Conservation (phyloP, 64 coral and sea anemone species). For the Pocillopora verrucosa region DNA sequence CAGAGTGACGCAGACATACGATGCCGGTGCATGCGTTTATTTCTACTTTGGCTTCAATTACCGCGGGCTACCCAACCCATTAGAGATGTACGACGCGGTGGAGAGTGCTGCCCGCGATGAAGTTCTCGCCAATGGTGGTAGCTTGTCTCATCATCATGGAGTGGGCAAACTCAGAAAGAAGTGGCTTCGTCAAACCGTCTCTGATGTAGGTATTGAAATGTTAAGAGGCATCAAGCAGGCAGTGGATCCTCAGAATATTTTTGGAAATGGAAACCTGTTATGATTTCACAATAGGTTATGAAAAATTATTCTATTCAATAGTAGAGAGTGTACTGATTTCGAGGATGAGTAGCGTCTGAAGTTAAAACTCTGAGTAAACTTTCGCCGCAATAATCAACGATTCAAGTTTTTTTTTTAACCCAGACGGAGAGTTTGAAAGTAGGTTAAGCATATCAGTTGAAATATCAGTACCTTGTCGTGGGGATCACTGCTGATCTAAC, state of each 20-base stretch:
- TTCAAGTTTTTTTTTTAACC: too few species aligned
- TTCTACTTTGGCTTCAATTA: conserved; percentile 98
- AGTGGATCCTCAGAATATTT: conserved; percentile 93
- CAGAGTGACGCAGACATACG: conserved; percentile 96
- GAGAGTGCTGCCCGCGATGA: conserved; percentile 85
- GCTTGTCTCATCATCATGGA: conserved; percentile 95
- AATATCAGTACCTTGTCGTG: too few species aligned
- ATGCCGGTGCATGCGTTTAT: conserved; percentile 95
- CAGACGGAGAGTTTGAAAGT: too few species aligned
- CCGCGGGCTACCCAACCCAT: conserved; percentile 72
- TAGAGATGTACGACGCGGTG: conserved; percentile 75
- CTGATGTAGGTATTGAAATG: conserved; percentile 89
- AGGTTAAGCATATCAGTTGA: too few species aligned
- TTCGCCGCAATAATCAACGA: too few species aligned
- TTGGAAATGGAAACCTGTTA: conserved; percentile 80
- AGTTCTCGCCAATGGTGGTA: conserved; percentile 89
- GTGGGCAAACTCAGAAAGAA: conserved; percentile 96
- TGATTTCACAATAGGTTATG: neutral
- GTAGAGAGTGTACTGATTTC: too few species aligned
- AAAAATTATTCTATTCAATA: neutral
- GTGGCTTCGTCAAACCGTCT: conserved; percentile 80
- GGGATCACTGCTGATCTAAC: too few species aligned
- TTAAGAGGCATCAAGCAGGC: conserved; percentile 79
- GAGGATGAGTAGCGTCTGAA: too few species aligned
- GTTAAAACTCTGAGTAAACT: too few species aligned